These are phyloP conservation scores for Drosophila simulans DNA, from an alignment of 1,140 invertebrate species.

Conservation along the genomic window DNA sequence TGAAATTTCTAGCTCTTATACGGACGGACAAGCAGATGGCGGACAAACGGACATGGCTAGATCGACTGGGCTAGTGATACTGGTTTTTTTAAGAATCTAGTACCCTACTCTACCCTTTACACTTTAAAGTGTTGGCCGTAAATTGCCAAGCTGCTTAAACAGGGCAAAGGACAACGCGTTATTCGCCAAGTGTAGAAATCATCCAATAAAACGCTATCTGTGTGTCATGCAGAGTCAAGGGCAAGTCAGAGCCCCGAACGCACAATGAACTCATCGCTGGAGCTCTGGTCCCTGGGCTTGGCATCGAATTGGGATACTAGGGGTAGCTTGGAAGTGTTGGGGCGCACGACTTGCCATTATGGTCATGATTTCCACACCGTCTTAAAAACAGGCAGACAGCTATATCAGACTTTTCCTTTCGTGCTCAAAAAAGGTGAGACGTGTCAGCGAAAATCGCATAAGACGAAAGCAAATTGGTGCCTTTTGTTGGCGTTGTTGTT, in stretches of 20 bases:
- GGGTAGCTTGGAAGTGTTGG: conserved; percentile 30
- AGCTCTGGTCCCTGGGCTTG: conserved; percentile 12
- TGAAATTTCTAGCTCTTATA: no score
- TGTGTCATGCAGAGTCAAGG: conserved; percentile 50
- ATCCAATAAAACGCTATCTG: conserved; percentile 43
- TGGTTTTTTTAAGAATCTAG: background rate
- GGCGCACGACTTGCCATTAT: conserved; percentile 60
- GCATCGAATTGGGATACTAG: conserved; percentile 37
- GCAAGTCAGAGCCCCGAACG: conserved; percentile 31
- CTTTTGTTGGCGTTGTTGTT: conserved; percentile 42
- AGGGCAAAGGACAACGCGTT: background rate
- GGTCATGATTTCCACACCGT: conserved; percentile 45
- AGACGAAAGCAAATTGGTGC: conserved; percentile 54
- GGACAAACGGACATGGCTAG: no score
- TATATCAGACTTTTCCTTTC: conserved; percentile 17
- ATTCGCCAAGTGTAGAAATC: conserved; percentile 24
- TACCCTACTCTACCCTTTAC: background rate
- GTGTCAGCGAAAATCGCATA: conserved; percentile 59
- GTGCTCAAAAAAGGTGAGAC: conserved; percentile 52
- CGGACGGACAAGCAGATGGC: no score
- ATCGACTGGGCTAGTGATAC: no score
- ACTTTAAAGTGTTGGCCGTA: background rate
- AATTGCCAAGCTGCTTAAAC: background rate
- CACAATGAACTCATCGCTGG: conserved; percentile 57
- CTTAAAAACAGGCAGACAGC: background rate